Base-by-base conservation (phyloP, 2,797 vertebrate species). In the Melanotaenia pygmaea region DNA sequence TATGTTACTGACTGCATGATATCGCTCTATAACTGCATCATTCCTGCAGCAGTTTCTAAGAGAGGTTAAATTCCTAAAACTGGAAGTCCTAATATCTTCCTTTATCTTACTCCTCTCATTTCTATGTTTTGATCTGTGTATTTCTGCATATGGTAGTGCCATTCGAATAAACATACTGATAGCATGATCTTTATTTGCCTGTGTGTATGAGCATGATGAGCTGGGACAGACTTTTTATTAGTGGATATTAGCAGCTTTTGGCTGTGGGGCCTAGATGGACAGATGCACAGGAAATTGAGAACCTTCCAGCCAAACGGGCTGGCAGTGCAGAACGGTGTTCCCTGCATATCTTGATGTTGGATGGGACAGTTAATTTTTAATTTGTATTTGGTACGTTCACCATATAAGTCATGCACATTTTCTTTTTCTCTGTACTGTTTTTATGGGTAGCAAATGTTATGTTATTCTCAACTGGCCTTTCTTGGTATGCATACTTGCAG, bases 211-310 rank as follows among this genome's bases (percentile, higher is more conserved):
- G 66, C 47, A 45, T 73, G 68, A 73, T 45, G 20, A 63, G 70
- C 53, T 43, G 53, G 70, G 43, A 65, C 71, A 47, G 47, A 51
- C 61, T 80, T 43, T 76, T 20, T 72, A 67, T 84, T 71, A 70
- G 72, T 54, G 45, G 63, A 60, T 80, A 84, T 82, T 80, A 63
- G 35, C 43, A 20, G 40, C 13, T 63, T 73, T 80, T 79, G 77
- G 74, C 74, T 1, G 0, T 30, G 37, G 28, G n/a, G 66, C 66
- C 77, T 50, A 57, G 72, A 76, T 38, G 57, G 77, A 84, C 89
- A 87, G 77, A 85, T 81, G 77, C 69, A 81, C 74, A 78, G 83
- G 68, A 87, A 86, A 86, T 86, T 84, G 82, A 85, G 87, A 79
- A 71, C 37, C 67, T 68, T 53, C 40, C 35, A 61, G 84, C 80